Evolutionary conservation across 2,888 invertebrate genomes (phyloP), one percentile per base, ranked within the genome.

Genomic region (Terebella lapidaria): DNA sequence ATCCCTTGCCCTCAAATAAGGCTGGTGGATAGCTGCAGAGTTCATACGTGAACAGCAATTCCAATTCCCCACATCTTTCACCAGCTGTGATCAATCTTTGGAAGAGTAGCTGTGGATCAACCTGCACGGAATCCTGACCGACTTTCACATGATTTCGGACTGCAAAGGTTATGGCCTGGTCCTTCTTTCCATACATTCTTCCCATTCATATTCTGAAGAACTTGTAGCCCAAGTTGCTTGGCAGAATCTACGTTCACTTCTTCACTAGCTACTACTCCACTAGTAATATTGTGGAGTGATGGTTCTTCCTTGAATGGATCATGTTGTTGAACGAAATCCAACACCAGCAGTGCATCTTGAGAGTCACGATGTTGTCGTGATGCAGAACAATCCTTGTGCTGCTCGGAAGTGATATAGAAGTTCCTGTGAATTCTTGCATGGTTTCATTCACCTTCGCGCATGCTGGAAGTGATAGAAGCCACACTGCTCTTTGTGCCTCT

Each of bases 391-490:
- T 67, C 63, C 42, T 63, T 61, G 52, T 59, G 35, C 46, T 61
- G 58, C 35, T 64, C 59, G 35, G 60, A 55, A 20, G 63, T 54
- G 3, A 25, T 4, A 18, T 57, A 55, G 27, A 54, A 2, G 45
- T 18, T 1, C 54, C 46, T 52, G 61, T 63, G 4, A 65, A 24
- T 20, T 49, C 27, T 28, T 61, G 56, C 65, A 65, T 63, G 22
- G 65, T 54, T 25, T 46, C 20, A 55, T 63, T 64, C 18, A 67
- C 54, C 24, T 54, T 42, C 54, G 59, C 61, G 54, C 63, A 61
- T 4, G 51, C 54, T 52, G 66, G 66, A 51, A 56, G 56, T 46
- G 64, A 64, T 35, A 67, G 28, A n/a, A 65, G 29, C 65, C 63
- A 65, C 10, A 25, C 55, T 25, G 54, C n/a, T 18, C 63, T 49